Conservation (phyloP, 2,888 invertebrate species). For the Catocala nupta region DNA sequence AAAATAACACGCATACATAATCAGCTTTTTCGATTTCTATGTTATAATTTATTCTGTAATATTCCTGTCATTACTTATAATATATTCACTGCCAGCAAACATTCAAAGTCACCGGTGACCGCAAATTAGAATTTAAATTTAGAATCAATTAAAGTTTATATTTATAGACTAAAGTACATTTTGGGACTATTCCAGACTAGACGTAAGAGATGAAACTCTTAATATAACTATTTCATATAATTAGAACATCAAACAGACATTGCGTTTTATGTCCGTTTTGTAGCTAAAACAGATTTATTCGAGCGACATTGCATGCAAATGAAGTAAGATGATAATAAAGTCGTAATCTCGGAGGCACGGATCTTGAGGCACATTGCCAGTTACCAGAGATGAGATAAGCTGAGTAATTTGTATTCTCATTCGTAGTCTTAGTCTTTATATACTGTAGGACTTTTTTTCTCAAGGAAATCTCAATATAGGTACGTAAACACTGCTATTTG, state of each 20-base stretch:
- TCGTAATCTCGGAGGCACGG: constrained; percentile 1
- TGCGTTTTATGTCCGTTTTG: neutral
- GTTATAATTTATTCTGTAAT: too few species aligned
- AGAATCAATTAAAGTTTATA: too few species aligned
- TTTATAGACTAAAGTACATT: too few species aligned
- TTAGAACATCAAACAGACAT: neutral
- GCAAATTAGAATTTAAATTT: too few species aligned
- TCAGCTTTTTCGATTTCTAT: too few species aligned
- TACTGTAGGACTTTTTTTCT: neutral
- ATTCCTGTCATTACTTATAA: too few species aligned
- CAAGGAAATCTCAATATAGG: neutral
- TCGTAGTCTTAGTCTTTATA: neutral
- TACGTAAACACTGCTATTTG: too few species aligned
- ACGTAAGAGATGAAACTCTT: too few species aligned
- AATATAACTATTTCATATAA: constrained; percentile 1
- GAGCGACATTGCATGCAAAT: constrained; percentile 4
- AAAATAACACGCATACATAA: too few species aligned
- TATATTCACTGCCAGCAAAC: too few species aligned
- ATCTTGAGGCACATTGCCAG: constrained; percentile 26
- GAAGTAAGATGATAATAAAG: constrained; percentile 5
- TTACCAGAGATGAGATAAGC: neutral
- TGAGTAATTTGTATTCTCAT: neutral
- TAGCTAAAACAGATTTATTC: constrained; percentile 1
- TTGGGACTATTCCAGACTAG: too few species aligned
- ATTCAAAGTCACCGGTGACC: too few species aligned